phyloP scores from a whole-genome alignment of 2,113 vertebrate species.

The Sinocyclocheilus anophthalmus region DNA sequence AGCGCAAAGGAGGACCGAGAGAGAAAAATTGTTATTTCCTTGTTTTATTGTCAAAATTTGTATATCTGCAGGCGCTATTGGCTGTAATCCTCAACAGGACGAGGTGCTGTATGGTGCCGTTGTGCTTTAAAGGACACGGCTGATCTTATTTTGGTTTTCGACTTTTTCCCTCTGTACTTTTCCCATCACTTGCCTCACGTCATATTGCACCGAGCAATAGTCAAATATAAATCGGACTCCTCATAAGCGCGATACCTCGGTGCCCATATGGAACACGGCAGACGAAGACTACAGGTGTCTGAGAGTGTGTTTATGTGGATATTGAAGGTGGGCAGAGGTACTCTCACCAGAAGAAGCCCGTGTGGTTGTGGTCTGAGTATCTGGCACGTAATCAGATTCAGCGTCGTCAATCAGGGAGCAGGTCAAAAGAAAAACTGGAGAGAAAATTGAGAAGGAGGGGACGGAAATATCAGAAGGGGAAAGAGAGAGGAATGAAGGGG shows the following conservation, averaged over 20 bases:
- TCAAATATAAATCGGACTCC: no score
- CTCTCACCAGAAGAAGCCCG: conserved; percentile 16
- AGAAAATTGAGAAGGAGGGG: no score
- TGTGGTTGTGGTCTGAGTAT: conserved; percentile 29
- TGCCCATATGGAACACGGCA: no score
- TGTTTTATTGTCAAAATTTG: not conserved
- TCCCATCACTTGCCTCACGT: no score
- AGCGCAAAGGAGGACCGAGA: not conserved
- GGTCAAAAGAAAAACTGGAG: no score
- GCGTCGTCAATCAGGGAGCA: conserved; percentile 47
- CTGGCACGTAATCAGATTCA: conserved; percentile 55
- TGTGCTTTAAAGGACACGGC: not conserved
- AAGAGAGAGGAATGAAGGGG: no score
- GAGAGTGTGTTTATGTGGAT: conserved; percentile 18
- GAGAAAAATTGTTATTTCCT: conserved; percentile 7
- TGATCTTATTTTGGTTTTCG: conserved; percentile 8
- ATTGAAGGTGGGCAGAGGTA: not conserved
- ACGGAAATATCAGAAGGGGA: no score
- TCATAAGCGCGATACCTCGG: no score
- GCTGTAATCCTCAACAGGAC: not conserved
- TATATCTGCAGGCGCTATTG: not conserved
- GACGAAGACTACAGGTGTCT: conserved; percentile 16
- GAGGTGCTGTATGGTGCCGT: not conserved
- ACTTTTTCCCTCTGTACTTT: no score
- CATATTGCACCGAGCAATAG: no score